These are phyloP conservation scores for Pachyseris speciosa DNA, from an alignment of 64 coral and sea anemone species.

Conservation along the genomic window DNA sequence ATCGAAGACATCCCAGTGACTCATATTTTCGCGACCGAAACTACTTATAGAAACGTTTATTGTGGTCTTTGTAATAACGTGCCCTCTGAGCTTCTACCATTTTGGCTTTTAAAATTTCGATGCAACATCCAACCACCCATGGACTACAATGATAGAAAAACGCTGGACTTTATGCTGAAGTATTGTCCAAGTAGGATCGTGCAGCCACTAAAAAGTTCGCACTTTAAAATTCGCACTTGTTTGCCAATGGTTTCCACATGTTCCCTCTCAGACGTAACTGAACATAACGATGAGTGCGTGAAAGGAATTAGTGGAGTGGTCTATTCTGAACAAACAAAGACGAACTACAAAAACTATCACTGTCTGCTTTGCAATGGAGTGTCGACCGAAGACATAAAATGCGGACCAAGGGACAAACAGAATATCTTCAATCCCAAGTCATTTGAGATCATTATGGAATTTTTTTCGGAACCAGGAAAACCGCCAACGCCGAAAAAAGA, in stretches of 20 bases:
- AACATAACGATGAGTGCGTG: not conserved
- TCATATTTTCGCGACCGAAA: not conserved
- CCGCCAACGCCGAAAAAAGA: not conserved
- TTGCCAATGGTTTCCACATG: conserved; percentile 45
- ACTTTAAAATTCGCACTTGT: conserved; percentile 8
- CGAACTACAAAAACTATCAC: conserved; percentile 71
- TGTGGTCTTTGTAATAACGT: conserved; percentile 68
- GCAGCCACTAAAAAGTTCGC: not conserved
- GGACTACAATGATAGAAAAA: conserved; percentile 25
- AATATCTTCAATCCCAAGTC: conserved; percentile 80
- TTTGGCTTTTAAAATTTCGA: conserved; percentile 68
- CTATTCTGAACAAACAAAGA: not conserved
- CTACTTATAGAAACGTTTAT: conserved; percentile 73
- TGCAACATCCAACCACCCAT: conserved; percentile 79
- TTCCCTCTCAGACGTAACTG: not conserved
- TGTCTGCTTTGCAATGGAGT: conserved; percentile 84
- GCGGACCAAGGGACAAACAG: conserved; percentile 54
- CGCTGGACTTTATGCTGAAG: conserved; percentile 59
- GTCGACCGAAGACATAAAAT: not conserved
- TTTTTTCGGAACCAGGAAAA: not conserved
- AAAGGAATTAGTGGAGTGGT: not conserved
- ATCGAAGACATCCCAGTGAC: conserved; percentile 49
- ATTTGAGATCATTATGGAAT: conserved; percentile 79
- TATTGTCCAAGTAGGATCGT: conserved; percentile 57
- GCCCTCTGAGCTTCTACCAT: not conserved